Percentiles rank a stretch among this genome's conserved stretches.
Evolutionary conservation across 2,113 vertebrate genomes (phyloP).

Genomic region (Panthera tigris): DNA sequence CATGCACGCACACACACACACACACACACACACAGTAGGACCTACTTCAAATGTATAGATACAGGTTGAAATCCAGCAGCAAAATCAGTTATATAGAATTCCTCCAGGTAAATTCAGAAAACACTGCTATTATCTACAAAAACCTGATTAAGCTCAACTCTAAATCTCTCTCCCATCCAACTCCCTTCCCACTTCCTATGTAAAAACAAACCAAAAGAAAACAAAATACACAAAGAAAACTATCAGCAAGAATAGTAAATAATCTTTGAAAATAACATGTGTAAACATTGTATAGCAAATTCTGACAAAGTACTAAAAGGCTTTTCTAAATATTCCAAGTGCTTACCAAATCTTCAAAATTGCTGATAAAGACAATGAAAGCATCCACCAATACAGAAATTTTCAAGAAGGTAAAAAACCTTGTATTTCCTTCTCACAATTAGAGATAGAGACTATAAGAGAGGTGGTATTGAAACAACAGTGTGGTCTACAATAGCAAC

Average conservation of each 20-base stretch:
- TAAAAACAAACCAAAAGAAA: constrained; percentile 49
- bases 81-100: constrained; percentile 42
- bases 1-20: background rate
- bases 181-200: background rate
- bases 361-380: constrained; percentile 35
- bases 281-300: constrained; percentile 32
- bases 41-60: background rate
- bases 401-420: background rate
- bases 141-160: constrained; percentile 1
- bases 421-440: constrained; percentile 24
- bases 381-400: constrained; percentile 27
- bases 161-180: constrained; percentile 31
- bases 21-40: background rate
- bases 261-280: constrained; percentile 7
- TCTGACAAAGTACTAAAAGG: constrained; percentile 30
- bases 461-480: background rate
- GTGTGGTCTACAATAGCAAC: constrained; percentile 10
- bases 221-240: background rate
- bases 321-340: background rate
- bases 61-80: background rate
- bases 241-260: constrained; percentile 22
- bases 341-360: constrained; percentile 35
- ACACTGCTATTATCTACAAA: constrained; percentile 30
- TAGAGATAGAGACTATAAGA: background rate
- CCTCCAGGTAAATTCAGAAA: constrained; percentile 14